Evolutionary conservation across 2,113 vertebrate species (phyloP).

Genomic region (Suricata suricatta): DNA sequence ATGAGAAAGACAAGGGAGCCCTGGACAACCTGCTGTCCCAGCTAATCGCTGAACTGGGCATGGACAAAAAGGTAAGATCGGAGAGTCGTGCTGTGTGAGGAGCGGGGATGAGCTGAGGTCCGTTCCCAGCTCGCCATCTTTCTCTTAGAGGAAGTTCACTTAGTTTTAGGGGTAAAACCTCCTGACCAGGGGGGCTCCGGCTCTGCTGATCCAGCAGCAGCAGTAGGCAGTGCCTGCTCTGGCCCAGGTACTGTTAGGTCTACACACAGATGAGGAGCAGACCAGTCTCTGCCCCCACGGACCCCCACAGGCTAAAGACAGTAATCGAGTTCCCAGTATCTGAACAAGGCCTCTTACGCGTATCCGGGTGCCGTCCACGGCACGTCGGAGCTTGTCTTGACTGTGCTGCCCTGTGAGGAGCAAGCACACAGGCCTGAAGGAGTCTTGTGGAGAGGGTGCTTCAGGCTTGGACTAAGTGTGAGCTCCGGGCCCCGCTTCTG

Average conservation of each 20-base stretch:
- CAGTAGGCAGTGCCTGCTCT: not conserved
- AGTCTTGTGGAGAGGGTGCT: not conserved
- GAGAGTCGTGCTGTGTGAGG: not conserved
- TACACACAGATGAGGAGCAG: not conserved
- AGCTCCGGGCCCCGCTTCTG: not conserved
- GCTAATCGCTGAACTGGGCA: conserved; percentile 95
- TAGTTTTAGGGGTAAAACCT: not conserved
- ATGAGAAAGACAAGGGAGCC: conserved; percentile 98
- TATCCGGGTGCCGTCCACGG: fast-evolving
- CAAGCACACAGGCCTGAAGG: not conserved
- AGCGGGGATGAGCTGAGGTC: not conserved
- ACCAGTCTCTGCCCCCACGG: not conserved
- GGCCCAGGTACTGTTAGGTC: not conserved
- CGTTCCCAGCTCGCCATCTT: not conserved
- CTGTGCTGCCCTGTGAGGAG: not conserved
- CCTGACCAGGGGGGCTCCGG: not conserved
- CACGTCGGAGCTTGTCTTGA: not conserved
- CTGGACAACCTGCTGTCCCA: conserved; percentile 96
- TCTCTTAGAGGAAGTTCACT: not conserved
- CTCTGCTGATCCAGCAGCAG: not conserved
- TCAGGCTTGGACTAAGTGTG: not conserved
- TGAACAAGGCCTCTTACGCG: not conserved
- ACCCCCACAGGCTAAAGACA: not conserved
- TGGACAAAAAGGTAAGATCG: conserved; percentile 94
- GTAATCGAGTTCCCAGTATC: not conserved